phyloP scores from a whole-genome alignment of 2,113 vertebrate species.

The Engraulis encrasicolus region DNA sequence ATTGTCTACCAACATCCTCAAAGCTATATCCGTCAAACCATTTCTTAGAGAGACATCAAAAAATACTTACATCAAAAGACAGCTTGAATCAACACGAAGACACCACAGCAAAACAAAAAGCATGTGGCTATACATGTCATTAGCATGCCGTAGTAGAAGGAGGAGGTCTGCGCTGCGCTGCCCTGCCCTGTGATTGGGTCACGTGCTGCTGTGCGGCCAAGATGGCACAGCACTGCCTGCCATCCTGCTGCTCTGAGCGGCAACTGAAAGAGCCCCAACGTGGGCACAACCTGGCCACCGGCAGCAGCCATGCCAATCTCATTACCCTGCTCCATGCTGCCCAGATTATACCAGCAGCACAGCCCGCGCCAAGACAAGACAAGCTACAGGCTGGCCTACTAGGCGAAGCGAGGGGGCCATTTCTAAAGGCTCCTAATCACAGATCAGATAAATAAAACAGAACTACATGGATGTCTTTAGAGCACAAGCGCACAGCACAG shows the following conservation, averaged over 20 bases:
- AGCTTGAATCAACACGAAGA: too few species aligned
- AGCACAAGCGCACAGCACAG: too few species aligned
- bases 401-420: too few species aligned
- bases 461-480: too few species aligned
- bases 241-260: slow-evolving; percentile 35
- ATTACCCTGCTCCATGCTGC: slow-evolving; percentile 7
- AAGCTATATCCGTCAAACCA: too few species aligned
- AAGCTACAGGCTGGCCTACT: too few species aligned
- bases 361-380: too few species aligned
- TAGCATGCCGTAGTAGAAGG: neutral
- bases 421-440: neutral
- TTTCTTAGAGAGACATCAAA: too few species aligned
- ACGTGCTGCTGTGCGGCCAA: slow-evolving; percentile 17
- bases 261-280: slow-evolving; percentile 44
- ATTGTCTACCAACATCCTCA: too few species aligned
- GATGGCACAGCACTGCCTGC: slow-evolving; percentile 48
- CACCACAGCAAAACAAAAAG: neutral
- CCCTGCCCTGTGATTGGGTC: neutral
- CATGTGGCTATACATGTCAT: neutral
- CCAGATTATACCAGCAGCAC: slow-evolving; percentile 18
- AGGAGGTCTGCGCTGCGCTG: neutral
- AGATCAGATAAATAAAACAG: neutral
- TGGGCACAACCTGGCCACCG: slow-evolving; percentile 44
- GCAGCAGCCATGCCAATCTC: slow-evolving; percentile 28
- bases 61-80: too few species aligned